Percentiles rank a stretch among this genome's conserved stretches.
phyloP scores from a whole-genome alignment of 2,888 invertebrate genomes.

The Scaptodrosophila latifasciaeformis region DNA sequence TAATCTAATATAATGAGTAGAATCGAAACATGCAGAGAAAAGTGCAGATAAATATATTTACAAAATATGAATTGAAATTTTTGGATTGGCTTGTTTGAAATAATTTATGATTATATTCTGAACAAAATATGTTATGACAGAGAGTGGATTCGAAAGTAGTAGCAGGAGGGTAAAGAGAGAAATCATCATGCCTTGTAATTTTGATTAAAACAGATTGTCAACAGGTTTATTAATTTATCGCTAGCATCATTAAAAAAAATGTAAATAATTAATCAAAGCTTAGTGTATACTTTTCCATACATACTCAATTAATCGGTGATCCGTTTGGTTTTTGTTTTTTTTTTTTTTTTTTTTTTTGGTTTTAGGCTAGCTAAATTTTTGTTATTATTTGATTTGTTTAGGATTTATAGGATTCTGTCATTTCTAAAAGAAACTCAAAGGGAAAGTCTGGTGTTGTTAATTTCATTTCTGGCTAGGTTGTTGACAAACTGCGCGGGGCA shows the following conservation, averaged over 20 bases:
- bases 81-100: no score
- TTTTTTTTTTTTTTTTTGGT: no score
- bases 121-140: no score
- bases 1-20: no score
- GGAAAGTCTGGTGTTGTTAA: slow-evolving; percentile 36
- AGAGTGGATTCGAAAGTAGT: no score
- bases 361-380: slow-evolving; percentile 29
- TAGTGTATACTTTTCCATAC: slow-evolving; percentile 9
- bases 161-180: no score
- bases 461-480: slow-evolving; percentile 57
- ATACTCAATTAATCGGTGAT: not conserved
- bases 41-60: no score
- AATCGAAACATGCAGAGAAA: no score
- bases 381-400: slow-evolving; percentile 12
- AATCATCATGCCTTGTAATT: no score
- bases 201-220: not conserved
- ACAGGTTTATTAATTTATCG: not conserved
- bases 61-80: no score
- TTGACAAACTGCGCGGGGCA: slow-evolving; percentile 74
- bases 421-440: slow-evolving; percentile 28
- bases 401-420: slow-evolving; percentile 19
- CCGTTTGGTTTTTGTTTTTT: no score
- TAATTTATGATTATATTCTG: no score
- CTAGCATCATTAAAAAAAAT: slow-evolving; percentile 28
- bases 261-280: slow-evolving; percentile 34